These are phyloP conservation scores for Eriosoma lanigerum DNA, from an alignment of 1,140 invertebrate genomes.

Conservation along the genomic window DNA sequence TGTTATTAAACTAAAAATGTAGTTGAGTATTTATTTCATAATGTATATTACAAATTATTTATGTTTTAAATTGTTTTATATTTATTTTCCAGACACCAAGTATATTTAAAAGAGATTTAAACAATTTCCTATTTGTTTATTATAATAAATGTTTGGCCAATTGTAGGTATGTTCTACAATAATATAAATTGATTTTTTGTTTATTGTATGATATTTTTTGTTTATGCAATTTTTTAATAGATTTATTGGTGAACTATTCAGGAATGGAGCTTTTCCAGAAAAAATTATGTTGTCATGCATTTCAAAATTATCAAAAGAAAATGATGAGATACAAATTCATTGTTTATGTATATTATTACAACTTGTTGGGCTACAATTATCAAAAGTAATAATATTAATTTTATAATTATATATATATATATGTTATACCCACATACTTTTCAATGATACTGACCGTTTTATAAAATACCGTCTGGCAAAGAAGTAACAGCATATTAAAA, in stretches of 20 bases:
- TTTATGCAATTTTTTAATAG: conserved; percentile 5
- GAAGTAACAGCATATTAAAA: no score
- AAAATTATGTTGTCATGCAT: neutral
- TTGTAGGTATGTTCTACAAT: neutral
- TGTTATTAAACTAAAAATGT: no score
- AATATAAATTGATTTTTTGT: neutral
- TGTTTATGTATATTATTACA: conserved; percentile 20
- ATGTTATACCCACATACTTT: no score
- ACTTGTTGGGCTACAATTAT: neutral
- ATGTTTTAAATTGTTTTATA: no score
- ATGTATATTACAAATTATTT: no score
- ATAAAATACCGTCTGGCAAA: no score
- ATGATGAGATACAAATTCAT: neutral
- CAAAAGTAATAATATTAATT: conserved; percentile 14
- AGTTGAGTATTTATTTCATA: no score
- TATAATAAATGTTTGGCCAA: neutral
- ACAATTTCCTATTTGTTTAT: neutral
- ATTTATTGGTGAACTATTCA: conserved; percentile 4
- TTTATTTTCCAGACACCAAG: neutral
- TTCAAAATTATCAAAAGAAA: neutral
- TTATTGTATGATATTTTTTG: no score
- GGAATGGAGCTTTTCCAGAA: neutral
- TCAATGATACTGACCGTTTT: no score
- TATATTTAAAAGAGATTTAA: neutral
- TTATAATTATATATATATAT: no score